Evolutionary conservation across 2,888 invertebrate species (phyloP).

Genomic region (Andrena minutula): DNA sequence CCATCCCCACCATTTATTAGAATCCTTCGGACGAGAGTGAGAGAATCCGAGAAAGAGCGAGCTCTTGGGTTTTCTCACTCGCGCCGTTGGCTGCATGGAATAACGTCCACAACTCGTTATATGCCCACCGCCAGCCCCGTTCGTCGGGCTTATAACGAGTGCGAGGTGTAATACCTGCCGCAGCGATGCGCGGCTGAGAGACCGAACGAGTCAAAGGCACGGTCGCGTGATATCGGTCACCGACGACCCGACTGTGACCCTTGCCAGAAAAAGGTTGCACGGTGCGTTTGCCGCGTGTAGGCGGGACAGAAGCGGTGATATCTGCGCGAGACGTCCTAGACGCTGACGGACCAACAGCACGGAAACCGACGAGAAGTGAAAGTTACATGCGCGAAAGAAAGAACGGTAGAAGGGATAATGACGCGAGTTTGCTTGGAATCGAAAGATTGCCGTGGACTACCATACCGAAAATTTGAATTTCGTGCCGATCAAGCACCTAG

Average conservation of each 20-base stretch:
- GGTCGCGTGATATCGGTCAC: no score
- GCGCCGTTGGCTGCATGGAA: no score
- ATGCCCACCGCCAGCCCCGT: no score
- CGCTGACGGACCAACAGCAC: slow-evolving; percentile 27
- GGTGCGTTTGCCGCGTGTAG: not conserved
- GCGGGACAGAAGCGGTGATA: slow-evolving; percentile 2
- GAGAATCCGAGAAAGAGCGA: no score
- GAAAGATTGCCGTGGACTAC: not conserved
- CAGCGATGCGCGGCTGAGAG: no score
- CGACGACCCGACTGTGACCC: not conserved
- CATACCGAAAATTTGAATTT: not conserved
- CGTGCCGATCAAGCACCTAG: not conserved
- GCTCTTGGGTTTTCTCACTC: no score
- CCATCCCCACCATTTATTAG: no score
- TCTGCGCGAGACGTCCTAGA: slow-evolving; percentile 12
- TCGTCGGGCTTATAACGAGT: no score
- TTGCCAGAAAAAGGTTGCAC: not conserved
- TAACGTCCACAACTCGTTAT: no score
- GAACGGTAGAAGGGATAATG: not conserved
- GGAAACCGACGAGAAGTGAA: slow-evolving; percentile 58
- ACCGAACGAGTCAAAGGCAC: no score
- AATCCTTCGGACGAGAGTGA: no score
- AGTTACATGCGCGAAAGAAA: slow-evolving; percentile 51
- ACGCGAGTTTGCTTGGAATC: not conserved
- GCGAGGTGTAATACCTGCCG: no score